Evolutionary conservation across 2,797 vertebrate genomes (phyloP).

Genomic region (Crenichthys baileyi): DNA sequence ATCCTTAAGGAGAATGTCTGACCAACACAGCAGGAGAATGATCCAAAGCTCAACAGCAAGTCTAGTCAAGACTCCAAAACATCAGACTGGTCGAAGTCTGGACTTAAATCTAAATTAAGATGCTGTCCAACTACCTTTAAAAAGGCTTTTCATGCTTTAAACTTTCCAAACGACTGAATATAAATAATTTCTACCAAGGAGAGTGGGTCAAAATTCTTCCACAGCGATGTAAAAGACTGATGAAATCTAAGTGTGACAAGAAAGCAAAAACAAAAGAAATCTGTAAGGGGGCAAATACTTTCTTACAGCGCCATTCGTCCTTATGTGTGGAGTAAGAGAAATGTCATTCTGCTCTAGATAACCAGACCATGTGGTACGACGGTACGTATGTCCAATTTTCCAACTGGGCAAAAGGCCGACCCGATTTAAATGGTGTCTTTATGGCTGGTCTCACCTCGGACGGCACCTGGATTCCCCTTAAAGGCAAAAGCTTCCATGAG

Average conservation of each 20-base stretch:
- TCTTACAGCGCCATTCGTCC: neutral
- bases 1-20: neutral
- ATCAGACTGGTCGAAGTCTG: neutral
- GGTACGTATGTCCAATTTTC: slow-evolving; percentile 88
- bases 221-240: neutral
- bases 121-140: too few relatives aligned
- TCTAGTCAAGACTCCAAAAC: too few relatives aligned
- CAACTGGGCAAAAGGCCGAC: slow-evolving; percentile 90
- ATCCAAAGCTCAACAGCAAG: neutral
- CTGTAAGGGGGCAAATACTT: neutral
- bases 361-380: slow-evolving; percentile 89
- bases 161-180: too few relatives aligned
- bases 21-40: neutral
- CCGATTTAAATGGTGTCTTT: slow-evolving; percentile 78
- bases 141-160: neutral
- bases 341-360: slow-evolving; percentile 55
- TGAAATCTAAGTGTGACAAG: neutral
- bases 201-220: neutral
- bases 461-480: slow-evolving; percentile 86
- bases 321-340: neutral
- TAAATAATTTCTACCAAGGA: neutral
- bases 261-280: neutral
- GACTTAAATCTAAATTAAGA: neutral
- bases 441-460: slow-evolving; percentile 86
- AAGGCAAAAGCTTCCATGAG: slow-evolving; percentile 46